A percentile compares a stretch with the other conserved stretches of the same genome.
Conservation (phyloP, 2,888 invertebrate species). For the Clistopyga incitator region DNA sequence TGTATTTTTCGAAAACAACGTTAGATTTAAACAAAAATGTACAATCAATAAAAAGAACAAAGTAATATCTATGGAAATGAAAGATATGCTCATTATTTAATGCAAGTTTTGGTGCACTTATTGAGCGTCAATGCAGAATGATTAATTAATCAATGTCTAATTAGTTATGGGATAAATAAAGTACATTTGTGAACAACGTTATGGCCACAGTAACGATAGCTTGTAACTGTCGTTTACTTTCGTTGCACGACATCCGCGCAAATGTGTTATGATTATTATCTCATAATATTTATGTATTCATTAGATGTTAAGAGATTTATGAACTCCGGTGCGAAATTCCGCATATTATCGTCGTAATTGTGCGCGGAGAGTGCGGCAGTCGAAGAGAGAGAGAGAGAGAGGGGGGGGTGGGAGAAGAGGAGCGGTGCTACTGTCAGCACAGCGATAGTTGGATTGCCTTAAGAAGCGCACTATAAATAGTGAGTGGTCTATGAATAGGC, state of each 20-base stretch:
- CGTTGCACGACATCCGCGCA: neutral
- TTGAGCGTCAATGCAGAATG: no score
- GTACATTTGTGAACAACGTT: no score
- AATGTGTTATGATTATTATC: conserved; percentile 16
- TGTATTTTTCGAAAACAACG: no score
- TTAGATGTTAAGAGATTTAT: conserved; percentile 26
- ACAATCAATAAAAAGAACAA: no score
- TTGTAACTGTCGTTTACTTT: neutral
- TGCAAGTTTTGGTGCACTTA: no score
- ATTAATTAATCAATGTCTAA: no score
- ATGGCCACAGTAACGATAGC: neutral
- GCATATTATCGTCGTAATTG: conserved; percentile 19
- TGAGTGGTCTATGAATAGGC: conserved; percentile 66
- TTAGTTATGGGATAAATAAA: no score
- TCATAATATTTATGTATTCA: conserved; percentile 11
- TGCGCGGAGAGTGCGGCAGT: neutral
- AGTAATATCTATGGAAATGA: no score
- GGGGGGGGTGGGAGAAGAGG: no score
- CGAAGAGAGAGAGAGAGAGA: neutral
- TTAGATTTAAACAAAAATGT: no score
- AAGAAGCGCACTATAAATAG: conserved; percentile 67
- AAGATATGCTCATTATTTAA: no score
- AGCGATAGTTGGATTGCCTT: conserved; percentile 65
- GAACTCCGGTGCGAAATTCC: conserved; percentile 4
- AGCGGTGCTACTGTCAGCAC: conserved; percentile 49